Percentiles rank a stretch among this genome's conserved stretches.
These are phyloP conservation scores for Dolichomitus sp. DNA, from an alignment of 2,888 invertebrate species.

Conservation along the genomic window DNA sequence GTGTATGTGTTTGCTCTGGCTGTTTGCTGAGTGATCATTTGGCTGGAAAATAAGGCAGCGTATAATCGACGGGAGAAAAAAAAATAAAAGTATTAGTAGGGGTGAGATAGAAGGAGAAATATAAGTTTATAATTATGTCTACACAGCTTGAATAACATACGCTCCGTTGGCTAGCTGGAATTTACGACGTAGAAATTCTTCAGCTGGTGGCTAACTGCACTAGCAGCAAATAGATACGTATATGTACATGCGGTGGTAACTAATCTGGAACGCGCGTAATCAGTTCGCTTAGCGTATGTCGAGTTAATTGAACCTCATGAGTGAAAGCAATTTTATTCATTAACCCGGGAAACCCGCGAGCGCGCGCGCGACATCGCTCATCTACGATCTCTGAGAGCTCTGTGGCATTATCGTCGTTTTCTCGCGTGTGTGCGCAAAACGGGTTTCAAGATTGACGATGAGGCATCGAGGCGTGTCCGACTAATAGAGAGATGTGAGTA, in stretches of 20 bases:
- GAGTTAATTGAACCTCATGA: slow-evolving; percentile 63
- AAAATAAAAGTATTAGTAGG: slow-evolving; percentile 13
- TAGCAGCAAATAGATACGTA: slow-evolving; percentile 10
- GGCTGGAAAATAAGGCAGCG: slow-evolving; percentile 32
- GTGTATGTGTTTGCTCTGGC: neutral
- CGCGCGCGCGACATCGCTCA: slow-evolving; percentile 50
- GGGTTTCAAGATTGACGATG: slow-evolving; percentile 62
- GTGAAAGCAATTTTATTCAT: slow-evolving; percentile 65
- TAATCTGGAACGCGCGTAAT: slow-evolving; percentile 59
- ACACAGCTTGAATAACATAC: slow-evolving; percentile 31
- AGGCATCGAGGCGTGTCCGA: slow-evolving; percentile 61
- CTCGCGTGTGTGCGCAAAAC: slow-evolving; percentile 52
- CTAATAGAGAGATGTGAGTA: slow-evolving; percentile 53
- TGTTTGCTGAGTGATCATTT: slow-evolving; percentile 41
- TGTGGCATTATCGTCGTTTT: slow-evolving; percentile 21
- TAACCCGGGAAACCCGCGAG: slow-evolving; percentile 44
- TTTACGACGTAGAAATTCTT: slow-evolving; percentile 53
- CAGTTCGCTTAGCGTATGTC: slow-evolving; percentile 53
- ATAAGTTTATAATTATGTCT: slow-evolving; percentile 40
- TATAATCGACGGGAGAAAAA: neutral
- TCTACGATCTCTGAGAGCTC: slow-evolving; percentile 16
- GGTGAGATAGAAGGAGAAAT: slow-evolving; percentile 19
- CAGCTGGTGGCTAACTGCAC: slow-evolving; percentile 27
- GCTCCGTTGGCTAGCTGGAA: slow-evolving; percentile 39
- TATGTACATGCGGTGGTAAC: neutral